Evolutionary conservation across 2,888 invertebrate genomes (phyloP), one percentile per base, ranked within the genome.

Genomic region (Oxystoma pomonae): DNA sequence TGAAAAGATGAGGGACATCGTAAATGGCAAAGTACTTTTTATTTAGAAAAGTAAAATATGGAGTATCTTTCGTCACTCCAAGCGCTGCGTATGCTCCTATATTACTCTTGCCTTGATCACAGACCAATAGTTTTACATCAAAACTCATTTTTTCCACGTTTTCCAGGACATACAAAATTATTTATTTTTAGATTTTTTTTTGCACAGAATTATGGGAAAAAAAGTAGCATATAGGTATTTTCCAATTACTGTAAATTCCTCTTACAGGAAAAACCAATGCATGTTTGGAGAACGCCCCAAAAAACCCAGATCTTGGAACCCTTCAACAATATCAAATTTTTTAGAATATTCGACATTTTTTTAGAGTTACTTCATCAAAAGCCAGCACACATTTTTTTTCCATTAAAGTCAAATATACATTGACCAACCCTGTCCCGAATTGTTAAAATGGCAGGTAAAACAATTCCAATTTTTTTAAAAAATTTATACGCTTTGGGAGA

Each of bases 161-260:
- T 18, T 50, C 2, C n/a, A 58, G 16, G n/a, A 58, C 50, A 17
- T 58, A 16, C 50, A 5, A 5, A 50, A 50, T 58, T 51, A 49
- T 18, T 50, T 58, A 7, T n/a, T 49, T 1, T 21, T 50, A 58
- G 16, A 17, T 58, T 1, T 58, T 50, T 2, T 50, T 19, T n/a
- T 51, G 49, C 9, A 58, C 58, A 16, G 58, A 58, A 17, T 49
- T 58, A 58, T 50, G 50, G 20, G 49, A 58, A 19, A 49, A 58
- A 16, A 50, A 18, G n/a, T n/a, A n/a, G n/a, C n/a, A n/a, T n/a
- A n/a, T n/a, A n/a, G 49, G 58, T 18, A 58, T 50, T 58, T 49
- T 58, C 50, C 58, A 58, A 19, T 58, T 58, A 1, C 19, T 17
- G 18, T 5, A 58, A 18, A 50, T 51, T 2, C 58, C 50, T 50